A percentile compares a stretch with the other conserved stretches of the same genome.
Evolutionary conservation across 2,888 invertebrate genomes (phyloP).

Genomic region (Celastrina argiolus): DNA sequence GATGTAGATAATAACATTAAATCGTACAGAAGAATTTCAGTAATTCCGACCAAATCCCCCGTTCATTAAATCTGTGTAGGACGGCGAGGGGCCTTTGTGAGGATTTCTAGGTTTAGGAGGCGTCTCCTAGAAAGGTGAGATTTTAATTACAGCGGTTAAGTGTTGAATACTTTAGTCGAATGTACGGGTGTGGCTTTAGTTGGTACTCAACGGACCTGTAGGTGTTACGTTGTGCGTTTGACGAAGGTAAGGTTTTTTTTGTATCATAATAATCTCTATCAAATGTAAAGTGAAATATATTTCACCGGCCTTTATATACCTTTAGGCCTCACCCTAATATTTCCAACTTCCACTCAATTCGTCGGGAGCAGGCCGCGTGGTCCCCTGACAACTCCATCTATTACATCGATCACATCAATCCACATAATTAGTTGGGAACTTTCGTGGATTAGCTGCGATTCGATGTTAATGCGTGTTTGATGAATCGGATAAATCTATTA

Average conservation of each 20-base stretch:
- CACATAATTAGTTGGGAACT: constrained; percentile 8
- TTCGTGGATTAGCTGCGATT: background rate
- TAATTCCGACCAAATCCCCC: background rate
- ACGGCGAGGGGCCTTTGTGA: background rate
- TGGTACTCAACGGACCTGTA: too few species aligned
- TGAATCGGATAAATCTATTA: background rate
- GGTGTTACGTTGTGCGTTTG: too few species aligned
- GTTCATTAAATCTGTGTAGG: constrained; percentile 7
- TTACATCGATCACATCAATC: background rate
- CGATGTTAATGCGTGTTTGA: background rate
- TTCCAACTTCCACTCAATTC: background rate
- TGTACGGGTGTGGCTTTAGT: background rate
- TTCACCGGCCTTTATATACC: too few species aligned
- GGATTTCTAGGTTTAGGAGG: background rate
- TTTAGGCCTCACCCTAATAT: too few species aligned
- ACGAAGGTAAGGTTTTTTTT: too few species aligned
- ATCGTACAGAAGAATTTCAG: background rate
- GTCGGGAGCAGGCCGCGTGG: background rate
- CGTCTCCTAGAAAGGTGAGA: background rate
- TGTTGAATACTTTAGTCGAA: constrained; percentile 4
- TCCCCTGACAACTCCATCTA: background rate
- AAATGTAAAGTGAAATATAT: too few species aligned
- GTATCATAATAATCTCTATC: too few species aligned
- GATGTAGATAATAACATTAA: too few species aligned
- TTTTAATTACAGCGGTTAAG: constrained; percentile 7